Conservation (phyloP, 1,140 invertebrate genomes). For the Ylistrum balloti region DNA sequence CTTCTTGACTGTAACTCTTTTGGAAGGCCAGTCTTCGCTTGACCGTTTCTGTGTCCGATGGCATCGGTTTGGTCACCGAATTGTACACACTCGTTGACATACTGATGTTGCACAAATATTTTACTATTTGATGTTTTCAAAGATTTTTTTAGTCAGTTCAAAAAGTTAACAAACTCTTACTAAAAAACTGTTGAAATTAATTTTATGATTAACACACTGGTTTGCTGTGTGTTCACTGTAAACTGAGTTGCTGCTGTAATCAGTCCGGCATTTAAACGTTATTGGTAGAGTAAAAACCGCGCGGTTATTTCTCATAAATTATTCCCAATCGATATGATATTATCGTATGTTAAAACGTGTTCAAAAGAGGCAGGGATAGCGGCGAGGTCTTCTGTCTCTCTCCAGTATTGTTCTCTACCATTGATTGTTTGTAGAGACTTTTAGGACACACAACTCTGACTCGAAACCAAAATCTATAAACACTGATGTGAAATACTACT, state of each 20-base stretch:
- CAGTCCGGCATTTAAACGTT: constrained; percentile 4
- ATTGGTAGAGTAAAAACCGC: constrained; percentile 10
- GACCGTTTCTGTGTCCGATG: constrained; percentile 61
- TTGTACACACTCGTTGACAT: background rate
- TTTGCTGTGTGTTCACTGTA: background rate
- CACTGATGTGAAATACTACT: background rate
- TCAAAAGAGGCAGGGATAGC: background rate
- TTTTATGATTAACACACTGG: background rate
- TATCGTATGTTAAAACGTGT: constrained; percentile 38
- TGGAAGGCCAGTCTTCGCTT: constrained; percentile 76
- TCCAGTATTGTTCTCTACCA: background rate
- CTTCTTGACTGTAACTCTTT: constrained; percentile 98
- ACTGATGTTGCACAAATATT: background rate
- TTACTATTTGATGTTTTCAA: background rate
- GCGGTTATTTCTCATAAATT: constrained; percentile 19
- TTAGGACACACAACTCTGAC: background rate
- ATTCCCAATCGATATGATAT: constrained; percentile 19
- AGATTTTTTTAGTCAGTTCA: background rate
- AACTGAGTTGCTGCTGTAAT: background rate
- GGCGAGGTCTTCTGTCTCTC: background rate
- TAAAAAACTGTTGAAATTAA: background rate
- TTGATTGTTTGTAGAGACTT: background rate
- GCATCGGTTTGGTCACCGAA: background rate
- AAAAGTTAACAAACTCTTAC: background rate
- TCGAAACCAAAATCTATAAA: constrained; percentile 28